Base-by-base conservation (phyloP, 2,797 vertebrate species). In the Gobio occitaniae region DNA sequence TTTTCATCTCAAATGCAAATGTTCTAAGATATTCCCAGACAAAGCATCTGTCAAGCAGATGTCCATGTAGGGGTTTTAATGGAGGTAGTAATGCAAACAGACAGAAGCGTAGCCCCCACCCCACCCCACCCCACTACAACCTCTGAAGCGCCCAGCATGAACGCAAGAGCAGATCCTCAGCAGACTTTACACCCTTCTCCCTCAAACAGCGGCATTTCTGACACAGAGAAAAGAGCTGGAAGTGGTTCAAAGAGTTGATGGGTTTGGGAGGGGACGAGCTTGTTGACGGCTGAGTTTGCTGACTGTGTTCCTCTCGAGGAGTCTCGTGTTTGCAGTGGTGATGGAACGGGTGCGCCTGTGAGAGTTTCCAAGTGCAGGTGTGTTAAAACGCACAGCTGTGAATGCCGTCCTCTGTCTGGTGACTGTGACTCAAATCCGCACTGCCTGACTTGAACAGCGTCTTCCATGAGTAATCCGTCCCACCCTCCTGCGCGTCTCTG, bases 381-480 rank as follows among this genome's bases (percentile, higher is more conserved):
- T 63, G 75, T 56, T 78, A 47, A 83, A 80, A 50, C 44, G 70
- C 82, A 52, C 84, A 81, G 68, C 54, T 83, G 77, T 88, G 72
- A 86, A 86, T 84, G 48, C 75, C 29, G n/a, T 81, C 68, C 38
- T 59, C 66, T 86, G 83, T 86, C 74, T 87, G 84, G 87, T 90
- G 88, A 89, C 63, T 86, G 87, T 90, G 88, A 89, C 63, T 86
- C 78, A 90, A 87, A 87, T 82, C 76, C 82, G 44, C 66, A 81
- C 83, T 87, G 52, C 9, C 48, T 66, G 21, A 68, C 68, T 83
- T 82, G 68, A 44, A 77, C 54, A 74, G 15, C 10, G 25, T 82
- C 76, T 84, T 87, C 38, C 59, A n/a, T 88, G 86, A 89, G 75
- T 91, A 85, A 88, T 86, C 15, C 3, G 10, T 70, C 47, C 72